phyloP scores from a whole-genome alignment of 2,888 invertebrate genomes.

The Dryocosmus kuriphilus region DNA sequence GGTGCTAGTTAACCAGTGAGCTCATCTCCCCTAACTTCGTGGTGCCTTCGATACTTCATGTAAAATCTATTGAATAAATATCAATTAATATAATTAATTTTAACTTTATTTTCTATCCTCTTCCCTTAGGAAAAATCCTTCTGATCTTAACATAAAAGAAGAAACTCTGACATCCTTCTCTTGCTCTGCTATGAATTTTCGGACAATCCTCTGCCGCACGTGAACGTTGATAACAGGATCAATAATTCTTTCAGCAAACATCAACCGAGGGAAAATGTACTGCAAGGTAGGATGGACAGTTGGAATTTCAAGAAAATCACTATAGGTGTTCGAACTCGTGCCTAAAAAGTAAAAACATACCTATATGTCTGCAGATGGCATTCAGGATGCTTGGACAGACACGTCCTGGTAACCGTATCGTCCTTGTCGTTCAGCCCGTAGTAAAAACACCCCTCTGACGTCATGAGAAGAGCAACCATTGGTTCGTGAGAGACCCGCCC shows the following conservation, averaged over 20 bases:
- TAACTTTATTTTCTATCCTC: too few species aligned
- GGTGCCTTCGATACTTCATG: too few species aligned
- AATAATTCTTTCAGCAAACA: constrained; percentile 10
- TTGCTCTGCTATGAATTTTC: neutral
- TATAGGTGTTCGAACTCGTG: constrained; percentile 7
- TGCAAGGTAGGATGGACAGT: neutral
- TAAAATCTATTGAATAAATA: too few species aligned
- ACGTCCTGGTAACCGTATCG: constrained; percentile 45
- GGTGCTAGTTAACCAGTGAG: too few species aligned
- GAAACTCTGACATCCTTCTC: neutral
- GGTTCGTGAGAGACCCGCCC: constrained; percentile 66
- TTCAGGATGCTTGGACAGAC: constrained; percentile 49
- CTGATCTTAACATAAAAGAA: too few species aligned
- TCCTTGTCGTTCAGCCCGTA: constrained; percentile 43
- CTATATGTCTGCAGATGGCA: constrained; percentile 28
- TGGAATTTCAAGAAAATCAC: neutral
- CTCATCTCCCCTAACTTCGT: too few species aligned
- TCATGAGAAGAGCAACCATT: constrained; percentile 48
- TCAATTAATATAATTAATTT: too few species aligned
- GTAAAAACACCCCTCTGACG: constrained; percentile 39
- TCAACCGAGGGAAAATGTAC: neutral
- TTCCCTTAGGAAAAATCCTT: too few species aligned
- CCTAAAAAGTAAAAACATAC: constrained; percentile 40
- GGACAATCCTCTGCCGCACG: too few species aligned
- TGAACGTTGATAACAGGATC: too few species aligned